A percentile compares a stretch with the other conserved stretches of the same genome.
phyloP scores from a whole-genome alignment of 2,888 invertebrate genomes.

The Neuroscelio doddi region DNA sequence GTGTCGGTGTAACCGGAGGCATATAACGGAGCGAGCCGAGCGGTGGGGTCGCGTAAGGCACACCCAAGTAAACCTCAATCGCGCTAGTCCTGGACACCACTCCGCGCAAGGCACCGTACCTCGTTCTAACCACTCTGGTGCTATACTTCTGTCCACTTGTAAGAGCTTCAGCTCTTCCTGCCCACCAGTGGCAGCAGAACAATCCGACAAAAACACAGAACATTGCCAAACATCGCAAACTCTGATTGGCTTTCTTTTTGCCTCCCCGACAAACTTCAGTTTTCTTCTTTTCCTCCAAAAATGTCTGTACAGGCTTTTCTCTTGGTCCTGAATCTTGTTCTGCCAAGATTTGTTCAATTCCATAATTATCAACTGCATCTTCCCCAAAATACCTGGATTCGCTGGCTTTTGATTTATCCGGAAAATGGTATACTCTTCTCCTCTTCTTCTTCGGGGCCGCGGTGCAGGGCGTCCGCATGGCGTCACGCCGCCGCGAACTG shows the following conservation, averaged over 20 bases:
- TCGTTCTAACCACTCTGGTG: slow-evolving; percentile 88
- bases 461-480: slow-evolving; percentile 70
- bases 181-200: slow-evolving; percentile 50
- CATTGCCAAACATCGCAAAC: slow-evolving; percentile 17
- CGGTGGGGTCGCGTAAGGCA: slow-evolving; percentile 95
- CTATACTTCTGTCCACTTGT: slow-evolving; percentile 84
- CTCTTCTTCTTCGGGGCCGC: slow-evolving; percentile 58
- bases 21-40: slow-evolving; percentile 93
- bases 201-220: slow-evolving; percentile 48
- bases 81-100: slow-evolving; percentile 87
- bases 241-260: neutral
- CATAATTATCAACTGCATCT: neutral
- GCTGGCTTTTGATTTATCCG: neutral
- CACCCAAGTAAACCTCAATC: slow-evolving; percentile 93
- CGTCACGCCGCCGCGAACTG: slow-evolving; percentile 71
- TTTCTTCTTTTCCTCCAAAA: slow-evolving; percentile 4
- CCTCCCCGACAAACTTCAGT: neutral
- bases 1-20: slow-evolving; percentile 93
- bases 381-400: too few relatives aligned
- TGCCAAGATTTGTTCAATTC: neutral
- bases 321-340: neutral
- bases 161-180: slow-evolving; percentile 63
- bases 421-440: slow-evolving; percentile 41
- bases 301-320: neutral
- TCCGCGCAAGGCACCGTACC: slow-evolving; percentile 91